A percentile compares a stretch with the other conserved stretches of the same genome.
phyloP scores from a whole-genome alignment of 2,888 invertebrate species.

The Margaritifera margaritifera region DNA sequence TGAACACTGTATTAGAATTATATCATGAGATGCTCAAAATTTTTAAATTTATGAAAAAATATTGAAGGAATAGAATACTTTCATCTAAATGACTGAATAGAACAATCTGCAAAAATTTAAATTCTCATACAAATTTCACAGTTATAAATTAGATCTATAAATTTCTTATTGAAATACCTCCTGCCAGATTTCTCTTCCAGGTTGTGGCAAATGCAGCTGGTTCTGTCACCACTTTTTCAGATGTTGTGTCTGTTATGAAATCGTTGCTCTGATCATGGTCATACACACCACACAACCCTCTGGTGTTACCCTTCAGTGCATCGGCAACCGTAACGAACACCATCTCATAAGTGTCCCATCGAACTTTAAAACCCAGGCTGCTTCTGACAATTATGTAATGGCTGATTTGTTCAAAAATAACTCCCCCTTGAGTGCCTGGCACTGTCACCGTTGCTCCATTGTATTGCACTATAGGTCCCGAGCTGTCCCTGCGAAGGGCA shows the following conservation, averaged over 20 bases:
- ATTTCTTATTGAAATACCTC: slow-evolving; percentile 16
- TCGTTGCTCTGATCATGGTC: slow-evolving; percentile 84
- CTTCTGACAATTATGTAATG: slow-evolving; percentile 81
- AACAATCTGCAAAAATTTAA: background rate
- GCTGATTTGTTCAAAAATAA: slow-evolving; percentile 83
- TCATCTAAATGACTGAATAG: too few relatives aligned
- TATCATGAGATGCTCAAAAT: too few relatives aligned
- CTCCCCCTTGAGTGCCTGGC: slow-evolving; percentile 75
- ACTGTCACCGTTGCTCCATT: slow-evolving; percentile 39
- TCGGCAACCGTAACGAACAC: slow-evolving; percentile 55
- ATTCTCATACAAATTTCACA: background rate
- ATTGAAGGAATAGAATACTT: too few relatives aligned
- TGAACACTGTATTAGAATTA: too few relatives aligned
- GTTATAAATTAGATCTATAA: background rate
- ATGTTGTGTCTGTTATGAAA: slow-evolving; percentile 78
- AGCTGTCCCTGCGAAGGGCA: slow-evolving; percentile 34
- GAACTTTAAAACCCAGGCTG: slow-evolving; percentile 79
- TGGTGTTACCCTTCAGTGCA: slow-evolving; percentile 83
- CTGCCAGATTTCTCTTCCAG: slow-evolving; percentile 53
- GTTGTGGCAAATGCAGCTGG: slow-evolving; percentile 54
- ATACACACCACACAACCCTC: slow-evolving; percentile 86
- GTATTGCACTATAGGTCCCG: slow-evolving; percentile 50
- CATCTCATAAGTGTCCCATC: slow-evolving; percentile 82
- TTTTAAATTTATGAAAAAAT: too few relatives aligned
- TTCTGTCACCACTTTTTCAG: slow-evolving; percentile 60